Conservation (phyloP, 2,797 vertebrate species). For the Decapterus maruadsi region DNA sequence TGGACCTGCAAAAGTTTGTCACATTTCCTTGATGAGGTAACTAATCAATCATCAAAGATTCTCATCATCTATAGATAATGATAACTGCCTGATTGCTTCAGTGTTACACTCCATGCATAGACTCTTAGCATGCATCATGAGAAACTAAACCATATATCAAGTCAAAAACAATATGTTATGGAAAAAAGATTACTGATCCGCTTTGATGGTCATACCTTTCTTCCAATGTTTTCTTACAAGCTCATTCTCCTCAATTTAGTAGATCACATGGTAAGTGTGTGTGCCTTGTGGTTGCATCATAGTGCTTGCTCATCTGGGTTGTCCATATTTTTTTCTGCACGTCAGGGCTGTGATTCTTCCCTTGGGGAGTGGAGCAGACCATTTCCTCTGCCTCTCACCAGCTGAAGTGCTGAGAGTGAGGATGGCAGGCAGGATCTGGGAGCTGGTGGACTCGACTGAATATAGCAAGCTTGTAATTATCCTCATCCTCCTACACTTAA, state of each 20-base stretch:
- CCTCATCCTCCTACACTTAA: conserved; percentile 63
- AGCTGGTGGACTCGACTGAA: conserved; percentile 42
- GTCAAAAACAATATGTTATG: not conserved
- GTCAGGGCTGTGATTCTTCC: conserved; percentile 9
- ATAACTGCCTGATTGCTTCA: not conserved
- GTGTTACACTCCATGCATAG: not conserved
- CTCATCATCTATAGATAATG: not conserved
- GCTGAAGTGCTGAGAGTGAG: conserved; percentile 18
- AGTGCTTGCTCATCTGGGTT: conserved; percentile 1
- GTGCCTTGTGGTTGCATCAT: conserved; percentile 4
- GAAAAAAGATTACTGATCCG: too few relatives aligned
- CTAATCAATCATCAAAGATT: not conserved
- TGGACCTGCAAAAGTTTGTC: not conserved
- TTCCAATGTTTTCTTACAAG: not conserved
- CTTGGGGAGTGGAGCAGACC: conserved; percentile 30
- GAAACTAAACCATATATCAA: not conserved
- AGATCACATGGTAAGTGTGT: conserved; percentile 8
- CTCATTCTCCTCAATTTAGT: not conserved
- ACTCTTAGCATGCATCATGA: not conserved
- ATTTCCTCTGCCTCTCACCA: conserved; percentile 32
- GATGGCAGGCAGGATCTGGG: conserved; percentile 40
- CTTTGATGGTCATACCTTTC: not conserved
- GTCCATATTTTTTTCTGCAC: not conserved
- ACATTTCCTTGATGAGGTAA: not conserved
- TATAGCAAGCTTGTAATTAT: conserved; percentile 69